These are phyloP conservation scores for Glyphotaelius pellucidus DNA, from an alignment of 2,888 invertebrate genomes.

Conservation along the genomic window DNA sequence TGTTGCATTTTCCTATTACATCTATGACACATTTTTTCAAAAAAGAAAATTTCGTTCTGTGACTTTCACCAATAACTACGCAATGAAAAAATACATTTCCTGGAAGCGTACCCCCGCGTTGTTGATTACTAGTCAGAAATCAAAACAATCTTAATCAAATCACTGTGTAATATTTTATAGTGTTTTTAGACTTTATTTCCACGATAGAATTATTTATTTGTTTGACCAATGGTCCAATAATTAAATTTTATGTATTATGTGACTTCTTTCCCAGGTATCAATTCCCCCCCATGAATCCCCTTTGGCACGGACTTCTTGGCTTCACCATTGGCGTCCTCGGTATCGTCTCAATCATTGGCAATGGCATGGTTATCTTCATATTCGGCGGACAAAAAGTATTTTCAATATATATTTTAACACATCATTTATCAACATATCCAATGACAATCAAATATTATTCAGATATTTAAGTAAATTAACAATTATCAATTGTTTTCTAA, in stretches of 20 bases:
- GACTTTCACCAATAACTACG: too few species aligned
- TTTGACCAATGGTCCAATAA: not conserved
- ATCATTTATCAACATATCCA: not conserved
- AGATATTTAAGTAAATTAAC: not conserved
- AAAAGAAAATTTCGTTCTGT: too few species aligned
- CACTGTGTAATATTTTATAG: too few species aligned
- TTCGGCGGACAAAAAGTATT: slow-evolving; percentile 83
- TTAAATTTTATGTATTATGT: not conserved
- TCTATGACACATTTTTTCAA: too few species aligned
- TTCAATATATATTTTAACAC: not conserved
- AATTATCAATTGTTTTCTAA: not conserved
- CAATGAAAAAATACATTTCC: too few species aligned
- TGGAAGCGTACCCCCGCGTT: too few species aligned
- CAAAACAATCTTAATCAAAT: too few species aligned
- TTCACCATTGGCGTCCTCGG: slow-evolving; percentile 88
- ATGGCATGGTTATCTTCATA: slow-evolving; percentile 86
- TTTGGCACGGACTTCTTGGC: slow-evolving; percentile 90
- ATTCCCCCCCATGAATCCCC: slow-evolving; percentile 91
- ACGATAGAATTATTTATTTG: not conserved
- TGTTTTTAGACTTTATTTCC: too few species aligned
- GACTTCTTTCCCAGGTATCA: slow-evolving; percentile 82
- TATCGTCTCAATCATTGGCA: slow-evolving; percentile 82
- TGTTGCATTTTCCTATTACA: too few species aligned
- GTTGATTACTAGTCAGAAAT: too few species aligned
- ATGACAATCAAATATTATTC: not conserved